Base-by-base conservation (phyloP, 2,113 vertebrate species). In the Zosterops lateralis region DNA sequence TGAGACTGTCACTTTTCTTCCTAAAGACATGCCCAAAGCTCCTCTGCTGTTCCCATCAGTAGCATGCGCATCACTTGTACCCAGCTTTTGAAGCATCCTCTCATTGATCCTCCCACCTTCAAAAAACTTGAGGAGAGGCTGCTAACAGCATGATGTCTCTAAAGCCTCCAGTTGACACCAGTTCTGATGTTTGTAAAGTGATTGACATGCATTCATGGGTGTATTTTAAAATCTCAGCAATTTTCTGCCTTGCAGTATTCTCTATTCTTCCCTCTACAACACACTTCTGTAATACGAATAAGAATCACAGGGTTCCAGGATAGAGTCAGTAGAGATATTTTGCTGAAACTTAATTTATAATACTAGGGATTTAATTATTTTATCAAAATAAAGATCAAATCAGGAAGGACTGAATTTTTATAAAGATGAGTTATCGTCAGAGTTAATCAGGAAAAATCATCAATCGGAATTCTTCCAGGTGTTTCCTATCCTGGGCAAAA, bases 81-180 rank as follows among this genome's bases (percentile, higher is more conserved):
- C 32, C 77, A 84, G 87, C 74, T 89, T 93, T 95, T 95, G 92
- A 93, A 76, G 92, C 58, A 44, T 58, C 81, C 62, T 87, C 51
- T 92, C 48, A 78, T 68, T 85, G 92, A 89, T 94, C 87, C 70
- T 77, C 32, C 57, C 61, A 81, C 60, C 56, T 93, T 89, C 78
- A 94, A 76, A 76, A 92, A 85, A 61, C 77, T 84, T n/a, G 66
- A 57, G 83, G 32, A 86, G 79, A 89, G 75, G 74, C 42, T 70
- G 42, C 74, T 82, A 85, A 85, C 76, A 94, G 79, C 77, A 65
- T 78, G 42, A 9, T 72, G 57, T 89, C 91, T 96, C 84, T 79
- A 72, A 94, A 92, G 71, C 50, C 20, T 31, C 62, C 65, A 58
- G 60, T 6, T 87, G 80, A 95, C 66, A 54, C 14, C 34, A 53